A percentile compares a stretch with the other conserved stretches of the same genome.
Evolutionary conservation across 2,113 vertebrate genomes (phyloP).

Genomic region (Poeciliopsis occidentalis): DNA sequence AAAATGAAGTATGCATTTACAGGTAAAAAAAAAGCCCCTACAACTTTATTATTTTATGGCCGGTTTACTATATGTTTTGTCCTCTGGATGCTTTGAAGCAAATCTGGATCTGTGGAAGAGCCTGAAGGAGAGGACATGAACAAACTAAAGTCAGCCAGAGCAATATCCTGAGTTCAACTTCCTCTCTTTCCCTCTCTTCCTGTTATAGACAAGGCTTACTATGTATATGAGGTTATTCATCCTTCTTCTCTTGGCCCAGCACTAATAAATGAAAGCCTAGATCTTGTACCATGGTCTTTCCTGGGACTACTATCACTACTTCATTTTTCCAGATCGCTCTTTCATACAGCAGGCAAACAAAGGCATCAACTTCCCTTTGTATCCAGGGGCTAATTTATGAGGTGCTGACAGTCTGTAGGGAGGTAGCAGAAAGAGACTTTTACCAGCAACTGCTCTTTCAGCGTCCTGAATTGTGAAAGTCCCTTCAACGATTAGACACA

Average conservation of each 20-base stretch:
- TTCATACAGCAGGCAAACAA: constrained; percentile 67
- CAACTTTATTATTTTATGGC: neutral
- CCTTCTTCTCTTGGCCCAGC: constrained; percentile 50
- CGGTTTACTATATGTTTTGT: neutral
- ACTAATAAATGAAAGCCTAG: constrained; percentile 58
- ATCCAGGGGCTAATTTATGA: constrained; percentile 79
- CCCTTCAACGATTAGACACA: constrained; percentile 43
- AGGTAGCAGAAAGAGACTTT: constrained; percentile 74
- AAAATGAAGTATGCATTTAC: neutral
- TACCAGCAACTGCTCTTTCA: constrained; percentile 75
- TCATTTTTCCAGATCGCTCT: constrained; percentile 38
- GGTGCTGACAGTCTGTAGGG: constrained; percentile 80
- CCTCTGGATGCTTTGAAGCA: constrained; percentile 36
- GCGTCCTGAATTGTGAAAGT: constrained; percentile 52
- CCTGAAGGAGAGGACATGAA: constrained; percentile 37
- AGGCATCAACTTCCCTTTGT: constrained; percentile 65
- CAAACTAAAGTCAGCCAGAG: constrained; percentile 39
- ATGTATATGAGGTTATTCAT: constrained; percentile 61
- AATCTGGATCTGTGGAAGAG: constrained; percentile 22
- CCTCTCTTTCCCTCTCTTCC: constrained; percentile 41
- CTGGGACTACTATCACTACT: constrained; percentile 29
- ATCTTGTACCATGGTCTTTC: constrained; percentile 13
- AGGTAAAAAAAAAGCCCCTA: neutral
- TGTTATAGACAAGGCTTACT: neutral
- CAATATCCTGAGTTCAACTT: constrained; percentile 63